Evolutionary conservation across 64 coral and sea anemone species (phyloP), one percentile per base, ranked within the genome.

Genomic region (Montipora cactus): DNA sequence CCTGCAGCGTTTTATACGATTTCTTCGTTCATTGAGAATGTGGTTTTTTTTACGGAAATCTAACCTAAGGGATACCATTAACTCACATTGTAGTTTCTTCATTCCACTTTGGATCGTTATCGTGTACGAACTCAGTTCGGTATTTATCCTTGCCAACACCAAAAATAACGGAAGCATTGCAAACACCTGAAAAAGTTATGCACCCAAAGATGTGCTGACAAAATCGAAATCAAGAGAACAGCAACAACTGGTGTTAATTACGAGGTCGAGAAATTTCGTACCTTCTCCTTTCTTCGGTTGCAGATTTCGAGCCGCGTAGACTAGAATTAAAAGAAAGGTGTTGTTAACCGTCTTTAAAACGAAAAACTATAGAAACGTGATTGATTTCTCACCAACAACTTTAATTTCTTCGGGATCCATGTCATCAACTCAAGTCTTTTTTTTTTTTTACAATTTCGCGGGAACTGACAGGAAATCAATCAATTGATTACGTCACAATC

Each of bases 21-120:
- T 37, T 37, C 37, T 57, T 57, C 53, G 11, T 57, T 57, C 14
- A 12, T 4, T 15, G 61, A 64, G 8, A 64, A 11, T 64, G 13
- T 11, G 3, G 2, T 64, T 64, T 37, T 37, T 37, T 37, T 37
- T 37, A 37, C 37, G 37, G 0, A 37, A 37, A 37, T 37, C 37
- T 37, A 16, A 64, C 2, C 3, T 14, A 14, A 15, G 14, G 61
- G 9, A 14, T 64, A 16, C 61, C 3, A 64, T 4, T 3, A 64
- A 64, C 98, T 99, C 79, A 99, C 98, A 99, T 99, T 13, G 92
- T 53, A 59, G 90, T 89, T 95, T 99, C 98, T 87, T 99, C 98
- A 51, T 99, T 99, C 98, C 98, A 99, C 67, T 95, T 99, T 1
- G 98, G 98, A 62, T 95, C 92, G 69, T 96, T 96, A 4, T 94